These are phyloP conservation scores for Zoanthus sansibaricus DNA, from an alignment of 92 coral and sea anemone species.

Conservation along the genomic window DNA sequence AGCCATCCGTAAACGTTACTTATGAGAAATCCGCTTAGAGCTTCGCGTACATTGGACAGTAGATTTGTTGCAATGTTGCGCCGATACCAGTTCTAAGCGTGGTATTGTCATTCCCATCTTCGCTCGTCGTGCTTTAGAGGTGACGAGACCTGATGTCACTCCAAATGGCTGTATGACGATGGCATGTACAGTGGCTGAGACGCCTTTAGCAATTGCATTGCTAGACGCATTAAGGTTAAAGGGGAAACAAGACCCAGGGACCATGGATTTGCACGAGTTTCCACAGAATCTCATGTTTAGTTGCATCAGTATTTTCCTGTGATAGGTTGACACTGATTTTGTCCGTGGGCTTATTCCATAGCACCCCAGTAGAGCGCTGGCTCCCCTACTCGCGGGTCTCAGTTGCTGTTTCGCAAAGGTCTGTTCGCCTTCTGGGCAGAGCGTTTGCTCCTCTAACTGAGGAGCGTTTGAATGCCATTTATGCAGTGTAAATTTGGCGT, in stretches of 20 bases:
- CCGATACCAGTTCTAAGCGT: not conserved
- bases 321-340: not conserved
- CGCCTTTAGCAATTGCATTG: no score
- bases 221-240: not conserved
- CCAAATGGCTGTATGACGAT: not conserved
- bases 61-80: not conserved
- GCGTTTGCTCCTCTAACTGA: not conserved
- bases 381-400: not conserved
- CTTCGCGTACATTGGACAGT: not conserved
- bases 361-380: slow-evolving; percentile 37
- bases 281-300: not conserved
- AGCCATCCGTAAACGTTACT: not conserved
- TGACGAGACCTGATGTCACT: not conserved
- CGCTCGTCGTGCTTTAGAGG: not conserved
- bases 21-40: not conserved
- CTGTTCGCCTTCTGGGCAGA: not conserved
- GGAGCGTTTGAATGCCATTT: not conserved
- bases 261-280: slow-evolving; percentile 9
- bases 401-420: slow-evolving; percentile 52
- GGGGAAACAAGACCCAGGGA: not conserved
- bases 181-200: not conserved
- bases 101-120: not conserved
- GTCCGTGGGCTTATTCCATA: slow-evolving; percentile 5
- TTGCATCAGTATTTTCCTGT: not conserved
- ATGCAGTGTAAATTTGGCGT: not conserved